phyloP scores from a whole-genome alignment of 2,888 invertebrate genomes.

The Arrhopalites spinosus region DNA sequence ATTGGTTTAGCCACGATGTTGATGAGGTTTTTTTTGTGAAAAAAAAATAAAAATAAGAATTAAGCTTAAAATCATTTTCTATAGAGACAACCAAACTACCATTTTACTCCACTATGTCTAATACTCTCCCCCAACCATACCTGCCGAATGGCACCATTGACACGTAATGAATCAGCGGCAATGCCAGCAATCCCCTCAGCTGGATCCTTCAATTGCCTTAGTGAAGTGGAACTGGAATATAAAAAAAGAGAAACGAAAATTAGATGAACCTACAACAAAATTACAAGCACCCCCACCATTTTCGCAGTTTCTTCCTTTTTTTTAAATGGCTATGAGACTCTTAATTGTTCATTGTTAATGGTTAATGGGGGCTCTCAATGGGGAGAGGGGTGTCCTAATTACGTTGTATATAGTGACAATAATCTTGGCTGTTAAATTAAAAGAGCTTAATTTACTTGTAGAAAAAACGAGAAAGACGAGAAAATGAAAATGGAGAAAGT shows the following conservation, averaged over 20 bases:
- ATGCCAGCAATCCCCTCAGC: constrained; percentile 91
- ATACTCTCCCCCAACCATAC: constrained; percentile 62
- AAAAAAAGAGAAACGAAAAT: constrained; percentile 30
- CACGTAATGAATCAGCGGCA: constrained; percentile 91
- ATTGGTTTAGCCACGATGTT: too few species aligned
- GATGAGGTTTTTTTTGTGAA: too few species aligned
- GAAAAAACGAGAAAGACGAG: too few species aligned
- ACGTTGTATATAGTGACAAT: background rate
- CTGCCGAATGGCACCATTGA: constrained; percentile 96
- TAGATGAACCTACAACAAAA: background rate
- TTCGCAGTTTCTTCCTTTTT: background rate
- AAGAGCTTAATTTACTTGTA: background rate
- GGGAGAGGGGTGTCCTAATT: background rate
- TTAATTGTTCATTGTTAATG: too few species aligned
- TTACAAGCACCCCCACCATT: background rate
- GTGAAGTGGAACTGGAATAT: constrained; percentile 74
- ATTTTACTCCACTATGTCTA: background rate
- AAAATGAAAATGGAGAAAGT: too few species aligned
- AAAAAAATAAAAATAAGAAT: too few species aligned
- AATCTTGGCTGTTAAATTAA: background rate
- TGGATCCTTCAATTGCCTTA: constrained; percentile 81
- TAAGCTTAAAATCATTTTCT: too few species aligned
- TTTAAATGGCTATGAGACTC: background rate
- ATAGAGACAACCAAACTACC: too few species aligned
- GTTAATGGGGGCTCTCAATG: background rate